Base-by-base conservation (phyloP, 2,113 vertebrate species). In the Leucopsar rothschildi region DNA sequence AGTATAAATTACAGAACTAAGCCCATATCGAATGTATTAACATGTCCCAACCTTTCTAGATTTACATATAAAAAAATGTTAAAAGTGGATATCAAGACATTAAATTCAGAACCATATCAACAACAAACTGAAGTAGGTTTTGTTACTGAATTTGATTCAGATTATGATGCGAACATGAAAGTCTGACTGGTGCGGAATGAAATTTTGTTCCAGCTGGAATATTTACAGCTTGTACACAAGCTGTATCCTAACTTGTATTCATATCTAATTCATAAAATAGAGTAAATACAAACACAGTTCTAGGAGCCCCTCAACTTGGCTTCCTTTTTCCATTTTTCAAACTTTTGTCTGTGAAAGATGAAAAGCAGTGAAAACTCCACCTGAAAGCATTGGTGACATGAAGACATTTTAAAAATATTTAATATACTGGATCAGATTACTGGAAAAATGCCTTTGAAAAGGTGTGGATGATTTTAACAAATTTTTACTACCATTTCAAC, bases 261-360 rank as follows among this genome's bases (percentile, higher is more conserved):
- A 12, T 53, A 28, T 35, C 18, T 55, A 66, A 63, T 63, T 80
- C 27, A 14, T 75, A 57, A 44, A 19, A 72, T 0, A 52, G 5
- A 75, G 2, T 52, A 23, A 85, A 77, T 0, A 3, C 6, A 77
- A 56, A 52, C 19, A 65, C 18, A 4, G 2, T 68, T 76, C n/a
- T 72, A 84, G 59, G 33, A 64, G 39, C 6, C 0, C 5, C 23
- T 22, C 6, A n/a, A 2, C 3, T 63, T 78, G 31, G 0, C 11
- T 71, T 79, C 15, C 5, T 71, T 85, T 37, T 53, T 33, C 33
- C 7, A 8, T 49, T 84, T 87, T 59, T 50, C 35, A 15, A 29
- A 13, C 18, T 70, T 89, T 28, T 56, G 2, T 27, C 23, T 57
- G 29, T 20, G 5, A 63, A 56, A 78, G 10, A 37, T 28, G 12